Evolutionary conservation across 2,888 invertebrate species (phyloP), one percentile per base, ranked within the genome.

Genomic region (Clepsis dumicolana): DNA sequence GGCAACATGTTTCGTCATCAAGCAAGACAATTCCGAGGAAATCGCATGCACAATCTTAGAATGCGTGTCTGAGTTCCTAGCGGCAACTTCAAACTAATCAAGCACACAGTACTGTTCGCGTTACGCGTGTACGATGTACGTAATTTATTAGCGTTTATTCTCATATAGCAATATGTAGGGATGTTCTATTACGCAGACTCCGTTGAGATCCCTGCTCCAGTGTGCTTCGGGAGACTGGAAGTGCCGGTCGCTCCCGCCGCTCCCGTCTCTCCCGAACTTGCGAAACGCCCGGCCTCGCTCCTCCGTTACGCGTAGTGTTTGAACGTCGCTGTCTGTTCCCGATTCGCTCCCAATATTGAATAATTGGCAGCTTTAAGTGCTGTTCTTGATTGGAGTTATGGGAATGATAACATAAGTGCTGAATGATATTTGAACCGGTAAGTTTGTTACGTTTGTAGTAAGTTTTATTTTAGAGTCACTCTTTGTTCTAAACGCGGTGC

Each of bases 111-210:
- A 81, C 83, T 82, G 84, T 87, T 87, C 85, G 87, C 86, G 84
- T 87, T 84, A 88, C 89, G 88, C 90, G 86, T 88, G 89, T 89
- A 89, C 89, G 84, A 86, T 88, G 90, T 90, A 86, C 86, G 89
- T 93, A 93, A 93, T 93, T 93, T 93, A 93, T 92, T 91, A 93
- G 88, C 89, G 85, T 89, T 93, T 91, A 93, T 93, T 91, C 93
- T 88, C 89, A 89, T 90, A 92, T 86, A 91, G 88, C 89, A 91
- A 91, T 91, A 91, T 92, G 91, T 90, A 89, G 90, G 89, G 91
- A 92, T 91, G 89, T 87, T 82, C 91, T 84, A 92, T 89, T 93
- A 93, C 93, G 93, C 93, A 93, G 93, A 93, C 93, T 93, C 93
- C 91, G 89, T 80, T 72, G 86, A 89, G 91, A 91, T 90, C 87